Base-by-base conservation (phyloP, 37 sponge, comb jelly and placozoan species). In the Cliona cf. orientalis region DNA sequence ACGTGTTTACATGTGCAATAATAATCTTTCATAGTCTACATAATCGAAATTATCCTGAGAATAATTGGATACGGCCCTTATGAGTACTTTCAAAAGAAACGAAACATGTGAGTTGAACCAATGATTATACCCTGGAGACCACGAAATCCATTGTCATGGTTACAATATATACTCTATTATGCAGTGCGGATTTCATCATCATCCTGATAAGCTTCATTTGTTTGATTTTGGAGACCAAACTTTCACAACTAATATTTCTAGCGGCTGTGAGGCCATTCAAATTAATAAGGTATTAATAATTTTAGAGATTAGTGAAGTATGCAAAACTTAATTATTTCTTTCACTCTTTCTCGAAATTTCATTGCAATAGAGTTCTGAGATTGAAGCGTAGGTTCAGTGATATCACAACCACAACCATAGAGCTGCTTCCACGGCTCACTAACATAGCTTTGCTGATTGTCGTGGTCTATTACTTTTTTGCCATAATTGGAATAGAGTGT, bases 401-500 rank as follows among this genome's bases (percentile, higher is more conserved):
- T 66, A 81, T 95, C 46, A 78, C 89, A 74, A 82, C 85, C 67
- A 92, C 84, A 5, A 29, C 91, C 58, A 38, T 89, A 3, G 74
- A 78, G 19, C 87, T 95, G 0, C 40, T 42, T 5, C 95, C 86
- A 69, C 83, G 89, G 25, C 69, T 95, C n/a, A 19, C 80, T 22
- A 93, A 75, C 66, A 65, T 75, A 5, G 9, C 38, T 5, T 3
- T 75, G 19, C 76, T 75, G 26, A 43, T 94, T 0, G 1, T 86
- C 38, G 43, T 90, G 21, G 56, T 90, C 49, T 81, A 69, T 70
- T 95, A 91, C 80, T 84, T 60, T 56, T 95, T 77, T 78, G 92
- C 95, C 44, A 95, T 95, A 23, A 76, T 88, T 34, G 95, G 92
- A 7, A 91, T 95, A 90, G 95, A 95, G 81, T 58, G 79, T 45